Base-by-base conservation (phyloP, 2,888 invertebrate species). In the Rotaria magnacalcarata region DNA sequence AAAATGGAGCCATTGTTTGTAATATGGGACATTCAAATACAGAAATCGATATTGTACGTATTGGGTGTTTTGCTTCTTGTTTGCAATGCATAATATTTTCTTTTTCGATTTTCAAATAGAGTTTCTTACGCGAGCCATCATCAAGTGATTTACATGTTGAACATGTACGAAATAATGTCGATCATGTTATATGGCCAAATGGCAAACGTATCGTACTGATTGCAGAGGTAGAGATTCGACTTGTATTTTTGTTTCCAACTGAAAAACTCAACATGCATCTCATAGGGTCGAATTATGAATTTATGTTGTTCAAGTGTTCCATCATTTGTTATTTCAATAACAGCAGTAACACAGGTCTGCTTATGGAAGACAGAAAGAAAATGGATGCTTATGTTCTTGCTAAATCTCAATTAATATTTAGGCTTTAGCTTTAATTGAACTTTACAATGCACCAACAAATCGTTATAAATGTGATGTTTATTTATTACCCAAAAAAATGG, bases 11-110 rank as follows among this genome's bases (percentile, higher is more conserved):
- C 91, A 95, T 96, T 86, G 94, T 97, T 3, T 96, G 96, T 91
- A 97, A 97, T 92, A 97, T 97, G 96, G 96, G 96, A 0, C 96
- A 97, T 92, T 96, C 96, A 88, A 96, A 97, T 91, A 96, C 96
- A 0, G 96, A 97, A 93, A 95, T 95, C 89, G 96, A 96, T 92
- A 95, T 96, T 88, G 95, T 95, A 88, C 88, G 91, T 88, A 21
- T 84, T 27, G 41, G 0, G 19, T 47, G 60, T 24, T 60, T 60
- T 8, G 10, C 10, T 67, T 67, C 27, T 11, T 52, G 52, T 52
- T 52, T 60, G 1, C 41, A 24, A n/a, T 47, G 3, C 4, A 14
- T 47, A 11, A 21, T 43, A n/a, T 19, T 5, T 19, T 41, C 8
- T 24, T 75, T 43, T 21, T 47, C 16, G 2, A 50, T 50, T 50